phyloP scores from a whole-genome alignment of 2,888 invertebrate species.

The Paralinhomoeus sp. region DNA sequence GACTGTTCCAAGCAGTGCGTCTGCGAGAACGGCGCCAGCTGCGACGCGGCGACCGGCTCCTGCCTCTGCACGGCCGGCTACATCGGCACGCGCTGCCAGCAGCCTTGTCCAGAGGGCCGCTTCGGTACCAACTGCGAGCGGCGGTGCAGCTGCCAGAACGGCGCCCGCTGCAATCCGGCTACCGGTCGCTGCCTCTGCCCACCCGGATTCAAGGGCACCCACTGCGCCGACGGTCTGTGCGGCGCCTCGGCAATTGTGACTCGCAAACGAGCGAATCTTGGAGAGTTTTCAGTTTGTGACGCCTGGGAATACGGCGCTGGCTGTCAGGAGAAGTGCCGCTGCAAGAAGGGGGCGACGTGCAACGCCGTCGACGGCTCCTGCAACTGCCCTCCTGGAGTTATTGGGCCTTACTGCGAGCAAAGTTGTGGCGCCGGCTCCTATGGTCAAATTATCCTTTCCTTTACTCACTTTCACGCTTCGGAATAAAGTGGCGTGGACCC shows the following conservation, averaged over 20 bases:
- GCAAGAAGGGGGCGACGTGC: conserved; percentile 29
- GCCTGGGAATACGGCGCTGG: conserved; percentile 17
- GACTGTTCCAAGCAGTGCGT: conserved; percentile 20
- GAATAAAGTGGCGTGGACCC: no score
- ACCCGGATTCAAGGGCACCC: conserved; percentile 33
- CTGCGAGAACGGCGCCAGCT: conserved; percentile 16
- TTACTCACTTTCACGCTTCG: no score
- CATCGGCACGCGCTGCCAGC: conserved; percentile 20
- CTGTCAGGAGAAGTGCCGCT: conserved; percentile 25
- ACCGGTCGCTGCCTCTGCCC: conserved; percentile 24
- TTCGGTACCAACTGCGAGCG: conserved; percentile 15
- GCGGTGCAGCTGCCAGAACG: conserved; percentile 21
- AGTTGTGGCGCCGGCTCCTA: no score
- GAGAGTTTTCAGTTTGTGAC: conserved; percentile 3
- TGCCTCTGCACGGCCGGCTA: conserved; percentile 13
- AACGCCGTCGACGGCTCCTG: conserved; percentile 37
- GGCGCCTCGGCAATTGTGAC: no score
- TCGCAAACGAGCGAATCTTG: no score
- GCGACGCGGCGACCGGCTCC: conserved; percentile 14
- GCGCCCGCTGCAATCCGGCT: conserved; percentile 19
- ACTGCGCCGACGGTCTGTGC: not conserved
- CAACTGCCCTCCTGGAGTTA: conserved; percentile 39
- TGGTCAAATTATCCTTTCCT: no score
- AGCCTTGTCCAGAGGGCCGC: conserved; percentile 18
- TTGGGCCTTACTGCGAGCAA: conserved; percentile 8